Evolutionary conservation across 2,888 invertebrate species (phyloP), one percentile per base, ranked within the genome.

Genomic region (Zonitis immaculata): DNA sequence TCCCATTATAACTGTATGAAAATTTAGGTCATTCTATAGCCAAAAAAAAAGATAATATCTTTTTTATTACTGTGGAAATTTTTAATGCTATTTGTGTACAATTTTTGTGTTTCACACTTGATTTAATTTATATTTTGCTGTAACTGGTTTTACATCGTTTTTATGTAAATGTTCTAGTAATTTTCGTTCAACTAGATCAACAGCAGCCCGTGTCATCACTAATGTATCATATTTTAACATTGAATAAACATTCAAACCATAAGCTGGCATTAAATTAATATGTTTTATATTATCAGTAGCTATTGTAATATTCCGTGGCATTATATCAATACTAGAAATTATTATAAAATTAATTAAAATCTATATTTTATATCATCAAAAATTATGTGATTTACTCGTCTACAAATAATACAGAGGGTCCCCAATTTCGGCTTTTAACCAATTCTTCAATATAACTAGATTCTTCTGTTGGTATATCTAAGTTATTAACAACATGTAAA

Each of bases 141-240:
- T 53, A 12, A 81, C 66, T 59, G 75, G 73, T 16, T 55, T 62
- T 11, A 66, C 73, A 64, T 85, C 83, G 47, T 80, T 77, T 46
- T 85, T 80, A 71, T 91, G 80, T 9, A 91, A 74, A 60, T 88
- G 84, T 52, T 76, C 82, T 11, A 94, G 71, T 57, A 94, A 71
- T 69, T 83, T 86, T 46, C 89, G 84, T 77, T 97, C 94, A 59
- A 98, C 84, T 68, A 82, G 82, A 66, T 94, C 88, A 1, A 91
- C 85, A 0, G 97, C 96, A 42, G 84, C 82, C 59, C 87, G 77
- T 0, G 96, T 95, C 2, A 98, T 73, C 5, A 98, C 87, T 8
- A 99, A 77, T 0, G 96, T 97, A 58, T 93, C 89, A 75, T 98
- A 92, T 77, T 99, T 99, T 57, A 99, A 73, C 91, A 99, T 95